These are phyloP conservation scores for Karalla daura DNA, from an alignment of 2,797 vertebrate species.

Conservation along the genomic window DNA sequence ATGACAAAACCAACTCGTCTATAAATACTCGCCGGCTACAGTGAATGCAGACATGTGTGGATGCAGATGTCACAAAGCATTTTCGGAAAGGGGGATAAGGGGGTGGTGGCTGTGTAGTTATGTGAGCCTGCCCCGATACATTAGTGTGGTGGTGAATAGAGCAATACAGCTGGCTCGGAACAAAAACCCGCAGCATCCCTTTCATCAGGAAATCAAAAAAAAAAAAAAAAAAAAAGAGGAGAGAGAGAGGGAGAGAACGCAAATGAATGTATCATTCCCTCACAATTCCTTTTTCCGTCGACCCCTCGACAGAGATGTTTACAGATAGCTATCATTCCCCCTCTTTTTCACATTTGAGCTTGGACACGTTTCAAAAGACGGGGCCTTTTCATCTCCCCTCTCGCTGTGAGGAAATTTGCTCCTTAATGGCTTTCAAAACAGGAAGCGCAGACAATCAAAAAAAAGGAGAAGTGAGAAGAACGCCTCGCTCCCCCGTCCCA, in stretches of 20 bases:
- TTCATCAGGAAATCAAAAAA: conserved; percentile 83
- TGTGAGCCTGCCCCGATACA: conserved; percentile 77
- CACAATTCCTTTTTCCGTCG: conserved; percentile 85
- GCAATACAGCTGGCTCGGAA: conserved; percentile 86
- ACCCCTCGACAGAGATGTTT: conserved; percentile 86
- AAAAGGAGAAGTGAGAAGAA: conserved; percentile 80
- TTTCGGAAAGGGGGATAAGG: conserved; percentile 70
- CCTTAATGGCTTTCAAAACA: conserved; percentile 90
- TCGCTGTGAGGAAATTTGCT: conserved; percentile 87
- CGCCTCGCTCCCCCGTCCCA: conserved; percentile 53
- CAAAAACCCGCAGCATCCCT: conserved; percentile 84
- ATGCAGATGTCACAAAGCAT: conserved; percentile 88
- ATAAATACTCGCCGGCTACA: conserved; percentile 76
- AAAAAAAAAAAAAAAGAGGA: conserved; percentile 44
- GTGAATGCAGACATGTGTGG: conserved; percentile 82
- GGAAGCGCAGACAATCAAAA: conserved; percentile 84
- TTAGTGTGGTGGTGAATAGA: conserved; percentile 81
- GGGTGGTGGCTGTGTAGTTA: conserved; percentile 72
- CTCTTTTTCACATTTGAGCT: conserved; percentile 83
- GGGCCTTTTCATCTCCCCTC: conserved; percentile 80
- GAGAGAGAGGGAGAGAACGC: conserved; percentile 39
- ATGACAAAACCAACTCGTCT: conserved; percentile 69
- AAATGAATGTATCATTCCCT: conserved; percentile 85
- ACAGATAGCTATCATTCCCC: conserved; percentile 86
- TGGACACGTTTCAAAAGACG: conserved; percentile 89